Evolutionary conservation across 1,140 invertebrate genomes (phyloP).

Genomic region (Marisa cornuarietis): DNA sequence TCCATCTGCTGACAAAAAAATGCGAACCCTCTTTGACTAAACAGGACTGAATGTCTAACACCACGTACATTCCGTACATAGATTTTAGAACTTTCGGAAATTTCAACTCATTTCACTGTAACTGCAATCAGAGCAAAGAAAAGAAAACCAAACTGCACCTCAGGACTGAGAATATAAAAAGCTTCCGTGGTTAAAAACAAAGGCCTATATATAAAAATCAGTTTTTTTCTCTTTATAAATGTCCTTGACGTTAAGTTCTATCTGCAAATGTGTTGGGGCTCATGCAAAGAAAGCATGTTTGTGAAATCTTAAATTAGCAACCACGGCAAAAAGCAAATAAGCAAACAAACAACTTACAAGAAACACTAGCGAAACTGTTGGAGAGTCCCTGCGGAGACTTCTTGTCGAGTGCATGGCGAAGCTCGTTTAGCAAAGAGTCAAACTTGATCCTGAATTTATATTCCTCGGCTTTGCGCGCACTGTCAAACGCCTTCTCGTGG

Average conservation of each 20-base stretch:
- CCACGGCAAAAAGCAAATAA: not conserved
- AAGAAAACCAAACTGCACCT: too few relatives aligned
- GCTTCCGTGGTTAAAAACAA: too few relatives aligned
- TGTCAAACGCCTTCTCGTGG: constrained; percentile 57
- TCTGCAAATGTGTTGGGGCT: too few relatives aligned
- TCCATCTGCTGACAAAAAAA: constrained; percentile 49
- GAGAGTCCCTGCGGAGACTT: constrained; percentile 43
- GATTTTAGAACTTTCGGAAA: too few relatives aligned
- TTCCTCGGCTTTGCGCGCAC: constrained; percentile 52
- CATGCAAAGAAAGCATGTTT: too few relatives aligned
- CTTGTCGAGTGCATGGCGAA: constrained; percentile 50
- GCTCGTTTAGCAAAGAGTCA: constrained; percentile 44
- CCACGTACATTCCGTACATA: too few relatives aligned
- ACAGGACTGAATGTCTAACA: too few relatives aligned
- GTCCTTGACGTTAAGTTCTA: too few relatives aligned
- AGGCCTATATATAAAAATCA: too few relatives aligned
- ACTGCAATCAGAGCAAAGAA: too few relatives aligned
- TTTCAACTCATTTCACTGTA: too few relatives aligned
- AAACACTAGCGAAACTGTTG: constrained; percentile 41
- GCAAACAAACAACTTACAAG: constrained; percentile 43
- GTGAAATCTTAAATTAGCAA: not conserved
- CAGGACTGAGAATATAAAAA: too few relatives aligned
- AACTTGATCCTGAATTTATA: constrained; percentile 56
- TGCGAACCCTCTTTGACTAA: not conserved
- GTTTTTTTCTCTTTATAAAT: not conserved